These are phyloP conservation scores for Clytia hemisphaerica DNA, from an alignment of 30 jellyfish, hydroid and myxozoan species.

Conservation along the genomic window DNA sequence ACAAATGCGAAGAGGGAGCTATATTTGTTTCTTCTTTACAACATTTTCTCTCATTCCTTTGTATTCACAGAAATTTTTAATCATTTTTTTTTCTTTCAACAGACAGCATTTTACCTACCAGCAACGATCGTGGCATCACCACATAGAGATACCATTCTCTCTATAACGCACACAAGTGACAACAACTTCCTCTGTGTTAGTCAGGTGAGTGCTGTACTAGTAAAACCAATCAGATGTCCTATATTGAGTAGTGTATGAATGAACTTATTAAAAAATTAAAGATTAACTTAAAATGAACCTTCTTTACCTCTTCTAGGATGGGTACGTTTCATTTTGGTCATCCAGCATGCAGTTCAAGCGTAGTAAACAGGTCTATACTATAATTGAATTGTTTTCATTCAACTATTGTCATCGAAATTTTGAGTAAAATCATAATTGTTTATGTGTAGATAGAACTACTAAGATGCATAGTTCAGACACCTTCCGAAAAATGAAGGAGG, in stretches of 20 bases:
- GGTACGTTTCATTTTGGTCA: conserved; percentile 86
- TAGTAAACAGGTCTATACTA: conserved; percentile 57
- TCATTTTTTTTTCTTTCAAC: neutral
- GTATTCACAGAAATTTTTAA: neutral
- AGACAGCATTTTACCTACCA: conserved; percentile 87
- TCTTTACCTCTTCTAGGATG: conserved; percentile 47
- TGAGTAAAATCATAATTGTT: too few relatives aligned
- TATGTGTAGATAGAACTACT: too few relatives aligned
- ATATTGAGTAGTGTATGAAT: too few relatives aligned
- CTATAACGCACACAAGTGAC: conserved; percentile 70
- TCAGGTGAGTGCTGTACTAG: too few relatives aligned
- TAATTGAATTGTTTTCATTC: neutral
- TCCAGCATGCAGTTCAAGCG: conserved; percentile 60
- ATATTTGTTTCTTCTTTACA: too few relatives aligned
- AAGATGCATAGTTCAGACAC: too few relatives aligned
- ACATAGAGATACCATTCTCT: conserved; percentile 68
- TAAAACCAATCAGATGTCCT: too few relatives aligned
- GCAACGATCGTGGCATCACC: conserved; percentile 70
- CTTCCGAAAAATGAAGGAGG: too few relatives aligned
- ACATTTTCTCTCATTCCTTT: too few relatives aligned
- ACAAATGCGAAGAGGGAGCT: too few relatives aligned
- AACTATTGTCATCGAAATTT: neutral
- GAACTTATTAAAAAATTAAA: too few relatives aligned
- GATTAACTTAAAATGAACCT: neutral
- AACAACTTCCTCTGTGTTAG: conserved; percentile 68